phyloP scores from a whole-genome alignment of 2,113 vertebrate species.

The Mustelus asterias region DNA sequence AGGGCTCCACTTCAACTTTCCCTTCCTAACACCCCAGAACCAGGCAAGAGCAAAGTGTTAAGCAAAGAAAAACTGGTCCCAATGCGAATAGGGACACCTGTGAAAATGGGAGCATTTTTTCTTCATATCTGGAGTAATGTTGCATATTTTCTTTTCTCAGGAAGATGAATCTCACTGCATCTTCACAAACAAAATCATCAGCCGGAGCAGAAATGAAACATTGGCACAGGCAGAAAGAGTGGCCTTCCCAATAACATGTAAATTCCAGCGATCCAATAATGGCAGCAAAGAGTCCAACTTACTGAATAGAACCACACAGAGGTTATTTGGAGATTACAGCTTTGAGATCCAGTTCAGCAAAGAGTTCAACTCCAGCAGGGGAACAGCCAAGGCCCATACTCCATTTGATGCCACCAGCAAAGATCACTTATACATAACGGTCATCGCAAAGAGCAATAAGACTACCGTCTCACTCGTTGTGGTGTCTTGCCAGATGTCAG shows the following conservation, averaged over 20 bases:
- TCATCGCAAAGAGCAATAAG: constrained; percentile 38
- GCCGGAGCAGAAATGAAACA: too few relatives aligned
- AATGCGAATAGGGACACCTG: neutral
- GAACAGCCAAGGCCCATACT: neutral
- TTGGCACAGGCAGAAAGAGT: neutral
- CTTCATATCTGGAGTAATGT: constrained; percentile 13
- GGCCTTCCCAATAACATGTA: constrained; percentile 24
- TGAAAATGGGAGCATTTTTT: neutral
- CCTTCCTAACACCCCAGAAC: neutral
- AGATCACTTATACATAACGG: constrained; percentile 38
- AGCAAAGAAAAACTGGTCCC: neutral
- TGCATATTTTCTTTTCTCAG: constrained; percentile 14
- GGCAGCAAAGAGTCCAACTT: neutral
- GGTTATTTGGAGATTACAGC: constrained; percentile 38
- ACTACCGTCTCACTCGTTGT: constrained; percentile 30
- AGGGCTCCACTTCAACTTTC: neutral
- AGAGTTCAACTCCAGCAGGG: neutral
- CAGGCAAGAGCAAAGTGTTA: neutral
- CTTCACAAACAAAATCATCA: constrained; percentile 14
- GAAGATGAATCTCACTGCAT: constrained; percentile 9
- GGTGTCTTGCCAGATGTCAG: constrained; percentile 38
- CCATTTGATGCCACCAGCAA: constrained; percentile 17
- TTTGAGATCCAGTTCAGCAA: constrained; percentile 41
- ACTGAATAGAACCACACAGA: neutral
- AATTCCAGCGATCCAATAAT: neutral